Conservation (phyloP, 2,888 invertebrate species). For the Oscheius onirici region DNA sequence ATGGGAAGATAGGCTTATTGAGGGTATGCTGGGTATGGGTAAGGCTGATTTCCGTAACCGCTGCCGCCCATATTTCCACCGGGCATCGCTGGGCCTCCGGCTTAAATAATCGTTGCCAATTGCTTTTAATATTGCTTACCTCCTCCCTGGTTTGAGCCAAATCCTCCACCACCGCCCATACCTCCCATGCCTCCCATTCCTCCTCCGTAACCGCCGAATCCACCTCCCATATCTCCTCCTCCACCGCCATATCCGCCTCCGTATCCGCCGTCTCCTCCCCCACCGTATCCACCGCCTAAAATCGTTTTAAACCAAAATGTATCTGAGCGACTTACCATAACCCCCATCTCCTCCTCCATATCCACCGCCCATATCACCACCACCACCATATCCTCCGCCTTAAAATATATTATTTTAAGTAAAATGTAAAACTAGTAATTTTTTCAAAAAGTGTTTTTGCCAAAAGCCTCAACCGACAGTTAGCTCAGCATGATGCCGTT, state of each 20-base stretch:
- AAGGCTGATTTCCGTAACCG: constrained; percentile 12
- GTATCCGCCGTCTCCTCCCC: constrained; percentile 47
- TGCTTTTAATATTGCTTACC: not conserved
- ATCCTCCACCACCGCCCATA: constrained; percentile 31
- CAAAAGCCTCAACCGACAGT: too few relatives aligned
- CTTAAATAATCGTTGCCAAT: too few relatives aligned
- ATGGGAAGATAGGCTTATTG: not conserved
- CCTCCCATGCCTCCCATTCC: constrained; percentile 47
- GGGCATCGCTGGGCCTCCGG: not conserved
- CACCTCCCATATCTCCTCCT: constrained; percentile 42
- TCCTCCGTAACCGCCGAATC: constrained; percentile 54
- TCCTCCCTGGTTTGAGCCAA: constrained; percentile 47
- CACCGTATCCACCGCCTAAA: constrained; percentile 42
- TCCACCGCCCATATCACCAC: constrained; percentile 31
- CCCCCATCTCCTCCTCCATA: constrained; percentile 40
- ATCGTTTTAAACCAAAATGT: not conserved
- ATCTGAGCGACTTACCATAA: not conserved
- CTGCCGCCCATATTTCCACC: constrained; percentile 8
- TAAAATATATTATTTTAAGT: not conserved
- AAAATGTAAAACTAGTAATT: too few relatives aligned
- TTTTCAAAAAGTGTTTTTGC: too few relatives aligned
- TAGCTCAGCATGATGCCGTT: too few relatives aligned
- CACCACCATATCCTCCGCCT: constrained; percentile 28
- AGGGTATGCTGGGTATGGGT: constrained; percentile 12
- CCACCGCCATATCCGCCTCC: constrained; percentile 52